Evolutionary conservation across 2,888 invertebrate species (phyloP), one percentile per base, ranked within the genome.

Genomic region (Netelia inedita): DNA sequence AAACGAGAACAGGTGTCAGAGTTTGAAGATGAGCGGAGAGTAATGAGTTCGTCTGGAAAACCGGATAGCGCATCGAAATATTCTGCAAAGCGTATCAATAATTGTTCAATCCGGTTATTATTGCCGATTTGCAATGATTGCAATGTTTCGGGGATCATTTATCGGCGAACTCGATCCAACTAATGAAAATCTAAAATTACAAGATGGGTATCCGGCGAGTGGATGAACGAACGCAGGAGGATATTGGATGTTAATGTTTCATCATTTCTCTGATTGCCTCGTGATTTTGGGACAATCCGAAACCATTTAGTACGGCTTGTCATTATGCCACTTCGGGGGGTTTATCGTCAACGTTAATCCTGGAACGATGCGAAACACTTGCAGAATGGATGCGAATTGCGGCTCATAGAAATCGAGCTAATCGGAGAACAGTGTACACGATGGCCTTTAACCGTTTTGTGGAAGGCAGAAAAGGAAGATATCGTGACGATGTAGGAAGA

Each of bases 331-430:
- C 11, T 55, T 72, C 14, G 53, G 72, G 9, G 23, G 53, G 61
- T 59, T 11, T 59, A 61, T 11, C 73, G 73, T 43, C 2, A 21
- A 61, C 19, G 61, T 63, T 69, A 63, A 14, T 21, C 57, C 61
- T 50, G 68, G 14, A 74, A 69, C 74, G 53, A 63, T 43, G 63
- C 11, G 41, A 50, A 53, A 69, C 23, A 35, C 16, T 23, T 14
- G 69, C 63, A 61, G 46, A 75, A 81, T 35, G 21, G 35, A 55
- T 68, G 79, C 84, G 82, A 86, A 87, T 88, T 87, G 86, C 76
- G 87, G 85, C 78, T 72, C 74, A 75, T 19, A 63, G 21, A 61
- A 55, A 79, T 57, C 19, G 69, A 65, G 55, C 35, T 55, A 74
- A 78, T 78, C 50, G 59, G 46, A 28, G 63, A 65, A 63, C 10